Percentiles rank a stretch among this genome's conserved stretches.
These are phyloP conservation scores for Andricus grossulariae DNA, from an alignment of 1,140 invertebrate species.

Conservation along the genomic window DNA sequence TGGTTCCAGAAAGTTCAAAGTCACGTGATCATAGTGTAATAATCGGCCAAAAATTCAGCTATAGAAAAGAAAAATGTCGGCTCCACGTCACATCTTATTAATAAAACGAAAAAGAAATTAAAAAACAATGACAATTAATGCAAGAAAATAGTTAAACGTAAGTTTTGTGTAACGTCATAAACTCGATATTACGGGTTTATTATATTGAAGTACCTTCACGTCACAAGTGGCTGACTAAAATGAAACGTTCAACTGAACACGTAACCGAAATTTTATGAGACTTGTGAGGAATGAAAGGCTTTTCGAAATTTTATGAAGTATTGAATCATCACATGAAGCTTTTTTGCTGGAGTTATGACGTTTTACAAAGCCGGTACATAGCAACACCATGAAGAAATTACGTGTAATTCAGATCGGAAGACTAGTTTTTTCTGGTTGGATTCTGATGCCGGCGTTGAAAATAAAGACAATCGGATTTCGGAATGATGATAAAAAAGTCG, in stretches of 20 bases:
- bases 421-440: neutral
- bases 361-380: neutral
- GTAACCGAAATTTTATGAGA: neutral
- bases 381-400: neutral
- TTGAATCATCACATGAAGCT: neutral
- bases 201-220: too few species aligned
- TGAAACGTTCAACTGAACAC: neutral
- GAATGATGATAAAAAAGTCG: conserved; percentile 24
- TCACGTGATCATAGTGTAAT: too few species aligned
- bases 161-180: too few species aligned
- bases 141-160: too few species aligned
- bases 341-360: neutral
- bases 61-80: too few species aligned
- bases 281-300: neutral
- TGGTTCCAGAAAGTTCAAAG: too few species aligned
- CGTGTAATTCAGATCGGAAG: neutral
- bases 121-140: too few species aligned
- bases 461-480: neutral
- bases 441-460: neutral
- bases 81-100: too few species aligned
- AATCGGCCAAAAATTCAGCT: too few species aligned
- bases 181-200: too few species aligned
- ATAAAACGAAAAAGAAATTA: too few species aligned
- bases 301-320: neutral
- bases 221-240: neutral